Evolutionary conservation across 1,140 invertebrate genomes (phyloP), one percentile per base, ranked within the genome.

Genomic region (Oedothorax gibbosus): DNA sequence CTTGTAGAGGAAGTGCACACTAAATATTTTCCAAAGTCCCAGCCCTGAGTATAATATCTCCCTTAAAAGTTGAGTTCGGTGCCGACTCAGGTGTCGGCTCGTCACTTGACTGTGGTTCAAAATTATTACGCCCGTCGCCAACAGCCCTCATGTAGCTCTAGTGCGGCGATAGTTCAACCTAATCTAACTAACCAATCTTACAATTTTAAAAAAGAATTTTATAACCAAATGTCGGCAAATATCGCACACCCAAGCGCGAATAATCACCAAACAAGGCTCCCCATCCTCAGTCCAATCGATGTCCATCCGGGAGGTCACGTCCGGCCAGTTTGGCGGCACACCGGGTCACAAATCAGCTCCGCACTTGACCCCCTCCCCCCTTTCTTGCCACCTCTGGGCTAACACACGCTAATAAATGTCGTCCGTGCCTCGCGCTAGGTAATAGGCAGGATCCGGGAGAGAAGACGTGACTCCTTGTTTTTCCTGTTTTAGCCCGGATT

Each of bases 361-460:
- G 35, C 80, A 73, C 69, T 82, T 73, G 80, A 82, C 80, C 78
- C 69, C 57, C 78, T 18, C 54, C 78, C 65, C 65, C 78, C 65
- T 5, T 5, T 5, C 56, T 82, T 82, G 80, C 80, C 80, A 82
- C 80, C 80, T 82, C 35, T 82, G 73, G 73, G 80, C 80, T 82
- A 82, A 82, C 80, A 82, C 80, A 82, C 80, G 80, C 80, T 82
- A 82, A 82, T 82, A 82, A 82, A 82, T 82, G 80, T 82, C 21
- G 69, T 82, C 69, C 80, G 80, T 82, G 80, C 80, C 80, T 5
- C 35, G 50, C 49, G 80, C 80, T 56, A 73, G 60, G 69, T 82
- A 82, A 82, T 82, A 71, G 80, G 56, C 66, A 15, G 21, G 20
- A 54, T 66, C 53, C 78, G 18, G 35, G 35, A 35, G 35, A 35